These are phyloP conservation scores for Mobula birostris DNA, from an alignment of 2,113 vertebrate species.

Conservation along the genomic window DNA sequence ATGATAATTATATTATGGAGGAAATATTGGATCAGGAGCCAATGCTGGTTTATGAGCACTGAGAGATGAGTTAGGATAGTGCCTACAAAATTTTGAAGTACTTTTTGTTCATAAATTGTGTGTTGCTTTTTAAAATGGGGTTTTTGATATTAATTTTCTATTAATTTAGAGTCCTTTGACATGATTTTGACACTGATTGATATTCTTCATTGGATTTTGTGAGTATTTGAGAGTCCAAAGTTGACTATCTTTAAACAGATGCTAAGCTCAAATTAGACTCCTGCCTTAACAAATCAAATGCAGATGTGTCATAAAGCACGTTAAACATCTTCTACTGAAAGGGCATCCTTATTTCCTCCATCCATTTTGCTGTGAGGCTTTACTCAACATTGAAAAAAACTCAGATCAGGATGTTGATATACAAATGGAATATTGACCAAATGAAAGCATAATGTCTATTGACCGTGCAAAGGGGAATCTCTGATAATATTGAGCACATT, in stretches of 20 bases:
- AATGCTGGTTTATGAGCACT: too few relatives aligned
- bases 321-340: not conserved
- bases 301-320: not conserved
- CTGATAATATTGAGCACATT: not conserved
- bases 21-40: too few relatives aligned
- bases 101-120: not conserved
- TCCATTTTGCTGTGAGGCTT: not conserved
- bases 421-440: conserved; percentile 8
- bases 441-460: conserved; percentile 21
- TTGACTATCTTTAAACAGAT: not conserved
- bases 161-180: not conserved
- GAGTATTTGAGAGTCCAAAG: not conserved
- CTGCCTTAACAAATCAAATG: not conserved
- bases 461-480: conserved; percentile 5
- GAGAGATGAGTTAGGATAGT: not conserved
- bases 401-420: not conserved
- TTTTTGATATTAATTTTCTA: too few relatives aligned
- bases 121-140: not conserved
- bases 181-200: not conserved
- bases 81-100: not conserved
- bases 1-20: too few relatives aligned
- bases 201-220: not conserved
- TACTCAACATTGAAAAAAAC: not conserved
- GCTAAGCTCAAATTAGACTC: not conserved
- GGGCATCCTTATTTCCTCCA: not conserved